Percentiles rank a stretch among this genome's conserved stretches.
phyloP scores from a whole-genome alignment of 1,140 invertebrate species.

The Varroa destructor region DNA sequence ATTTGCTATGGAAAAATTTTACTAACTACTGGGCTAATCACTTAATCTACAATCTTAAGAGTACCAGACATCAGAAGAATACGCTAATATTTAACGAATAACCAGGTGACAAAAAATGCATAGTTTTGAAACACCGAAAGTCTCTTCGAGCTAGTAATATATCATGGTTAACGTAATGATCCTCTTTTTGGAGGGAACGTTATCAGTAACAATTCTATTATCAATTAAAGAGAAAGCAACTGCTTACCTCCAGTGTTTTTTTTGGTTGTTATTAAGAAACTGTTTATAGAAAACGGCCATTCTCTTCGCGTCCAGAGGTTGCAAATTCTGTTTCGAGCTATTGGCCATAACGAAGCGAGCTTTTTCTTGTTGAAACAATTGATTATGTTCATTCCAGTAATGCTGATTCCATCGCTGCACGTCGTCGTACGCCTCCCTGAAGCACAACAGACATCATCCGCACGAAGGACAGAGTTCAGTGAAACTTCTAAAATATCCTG shows the following conservation, averaged over 20 bases:
- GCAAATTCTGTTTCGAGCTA: not conserved
- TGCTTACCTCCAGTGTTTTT: constrained; percentile 23
- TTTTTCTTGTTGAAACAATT: not conserved
- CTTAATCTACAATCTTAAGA: no score
- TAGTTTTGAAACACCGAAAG: no score
- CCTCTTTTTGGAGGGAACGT: no score
- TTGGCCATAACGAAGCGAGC: not conserved
- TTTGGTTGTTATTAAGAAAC: constrained; percentile 6
- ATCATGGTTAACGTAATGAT: no score
- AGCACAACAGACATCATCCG: not conserved
- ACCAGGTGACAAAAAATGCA: no score
- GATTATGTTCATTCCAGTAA: constrained; percentile 19
- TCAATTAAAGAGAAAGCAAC: no score
- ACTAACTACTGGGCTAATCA: no score
- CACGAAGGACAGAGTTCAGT: not conserved
- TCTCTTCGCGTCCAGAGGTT: not conserved
- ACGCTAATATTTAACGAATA: no score
- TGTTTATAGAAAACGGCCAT: constrained; percentile 5
- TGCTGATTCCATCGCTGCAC: constrained; percentile 15
- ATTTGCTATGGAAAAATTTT: no score
- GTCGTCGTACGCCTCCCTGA: not conserved
- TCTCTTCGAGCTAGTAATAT: no score
- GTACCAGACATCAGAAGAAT: no score
- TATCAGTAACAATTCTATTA: no score
- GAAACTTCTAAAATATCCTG: not conserved